phyloP scores from a whole-genome alignment of 2,888 invertebrate species.

The Harpalus rufipes region DNA sequence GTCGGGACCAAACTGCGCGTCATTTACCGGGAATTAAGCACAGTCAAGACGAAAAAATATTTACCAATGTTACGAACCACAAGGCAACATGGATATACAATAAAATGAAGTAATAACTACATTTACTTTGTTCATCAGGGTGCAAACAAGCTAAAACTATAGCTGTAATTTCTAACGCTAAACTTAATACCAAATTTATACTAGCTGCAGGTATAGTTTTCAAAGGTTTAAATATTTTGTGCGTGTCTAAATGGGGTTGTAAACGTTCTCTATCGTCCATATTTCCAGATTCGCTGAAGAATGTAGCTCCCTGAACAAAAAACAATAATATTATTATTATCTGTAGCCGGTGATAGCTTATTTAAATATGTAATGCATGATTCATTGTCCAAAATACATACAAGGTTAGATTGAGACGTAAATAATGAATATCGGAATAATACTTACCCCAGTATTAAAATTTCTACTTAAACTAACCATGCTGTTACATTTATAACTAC shows the following conservation, averaged over 20 bases:
- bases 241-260: slow-evolving; percentile 75
- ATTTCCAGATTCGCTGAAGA: slow-evolving; percentile 76
- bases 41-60: slow-evolving; percentile 67
- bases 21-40: no score
- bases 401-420: slow-evolving; percentile 53
- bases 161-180: slow-evolving; percentile 74
- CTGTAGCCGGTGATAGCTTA: slow-evolving; percentile 35
- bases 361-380: slow-evolving; percentile 42
- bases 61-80: slow-evolving; percentile 81
- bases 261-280: slow-evolving; percentile 75
- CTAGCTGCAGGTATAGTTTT: slow-evolving; percentile 73
- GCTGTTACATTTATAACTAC: slow-evolving; percentile 54
- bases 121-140: slow-evolving; percentile 76
- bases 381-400: slow-evolving; percentile 51
- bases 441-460: slow-evolving; percentile 71
- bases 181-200: slow-evolving; percentile 73
- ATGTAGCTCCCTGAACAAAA: slow-evolving; percentile 75
- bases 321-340: slow-evolving; percentile 51
- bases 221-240: slow-evolving; percentile 75
- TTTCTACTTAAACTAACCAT: slow-evolving; percentile 73
- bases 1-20: no score
- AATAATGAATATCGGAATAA: slow-evolving; percentile 21
- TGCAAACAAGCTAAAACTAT: slow-evolving; percentile 74
- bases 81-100: slow-evolving; percentile 80
- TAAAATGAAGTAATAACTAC: slow-evolving; percentile 81